Base-by-base conservation (phyloP, 2,888 invertebrate genomes). In the Ormyrus pomaceus region DNA sequence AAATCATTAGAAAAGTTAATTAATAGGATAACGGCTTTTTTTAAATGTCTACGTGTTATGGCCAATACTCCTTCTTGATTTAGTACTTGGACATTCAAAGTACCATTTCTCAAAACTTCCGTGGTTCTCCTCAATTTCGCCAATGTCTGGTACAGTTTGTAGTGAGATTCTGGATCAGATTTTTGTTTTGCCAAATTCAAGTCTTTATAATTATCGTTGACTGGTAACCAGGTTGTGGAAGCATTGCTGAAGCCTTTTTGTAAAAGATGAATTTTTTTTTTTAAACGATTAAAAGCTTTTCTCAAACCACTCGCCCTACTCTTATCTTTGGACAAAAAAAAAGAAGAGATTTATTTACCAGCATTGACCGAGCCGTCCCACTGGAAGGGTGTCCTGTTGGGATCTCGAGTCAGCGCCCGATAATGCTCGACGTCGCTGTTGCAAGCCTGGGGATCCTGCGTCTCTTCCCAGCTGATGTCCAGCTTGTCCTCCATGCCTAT, bases 321-420 rank as follows among this genome's bases (percentile, higher is more conserved):
- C 11, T 11, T 5, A 1, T 6, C n/a, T 11, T 56, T 0, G 34
- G 7, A n/a, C 6, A 11, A 4, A 1, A 56, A 19, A 8, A 13
- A 56, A 56, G 11, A 11, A n/a, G 10, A n/a, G 19, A 45, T 7
- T 34, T 34, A 48, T 19, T n/a, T 50, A 70, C 95, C 95, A 74
- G 95, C 94, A 85, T 93, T 93, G 51, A 85, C 88, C 0, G 91
- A 89, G 11, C 91, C 87, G 84, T 92, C 93, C 97, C 97, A 97
- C 86, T 96, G 96, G 90, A 95, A 96, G 0, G 96, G 97, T 0
- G 96, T 95, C 53, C 96, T 92, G 83, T 92, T 94, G 0, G 95
- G 95, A 89, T 96, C 96, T 81, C 96, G 92, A 6, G 95, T 94
- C 1, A 90, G 87, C 55, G 88, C 84, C 84, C 92, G 89, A 86